These are phyloP conservation scores for Gambusia holbrooki DNA, from an alignment of 2,113 vertebrate genomes.

Conservation along the genomic window DNA sequence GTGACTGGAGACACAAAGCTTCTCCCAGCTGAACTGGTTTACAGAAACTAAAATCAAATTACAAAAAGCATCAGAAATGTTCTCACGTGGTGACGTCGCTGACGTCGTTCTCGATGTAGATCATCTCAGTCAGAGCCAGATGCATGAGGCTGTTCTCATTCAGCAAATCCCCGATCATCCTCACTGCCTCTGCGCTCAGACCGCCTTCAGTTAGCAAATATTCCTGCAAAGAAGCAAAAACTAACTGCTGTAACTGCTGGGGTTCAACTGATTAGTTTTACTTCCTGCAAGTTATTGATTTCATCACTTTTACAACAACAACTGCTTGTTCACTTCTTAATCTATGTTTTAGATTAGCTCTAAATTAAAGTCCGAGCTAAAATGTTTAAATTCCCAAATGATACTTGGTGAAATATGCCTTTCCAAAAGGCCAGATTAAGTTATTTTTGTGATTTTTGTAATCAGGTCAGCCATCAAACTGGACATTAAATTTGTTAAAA, in stretches of 20 bases:
- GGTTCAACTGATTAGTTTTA: background rate
- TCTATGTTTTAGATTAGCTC: background rate
- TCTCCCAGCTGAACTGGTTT: background rate
- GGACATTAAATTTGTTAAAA: background rate
- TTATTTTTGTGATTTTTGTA: background rate
- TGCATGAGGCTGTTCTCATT: conserved; percentile 73
- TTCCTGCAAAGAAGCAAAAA: conserved; percentile 46
- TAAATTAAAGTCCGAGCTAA: too few species aligned
- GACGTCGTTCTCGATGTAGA: conserved; percentile 67
- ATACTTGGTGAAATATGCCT: background rate
- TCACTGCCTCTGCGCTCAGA: conserved; percentile 65
- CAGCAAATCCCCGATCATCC: conserved; percentile 78
- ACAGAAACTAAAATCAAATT: background rate
- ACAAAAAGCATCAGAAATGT: background rate
- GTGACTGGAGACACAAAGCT: background rate
- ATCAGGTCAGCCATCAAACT: background rate
- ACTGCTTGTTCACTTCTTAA: background rate
- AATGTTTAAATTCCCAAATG: background rate
- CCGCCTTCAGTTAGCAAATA: conserved; percentile 63
- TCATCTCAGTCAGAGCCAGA: conserved; percentile 64
- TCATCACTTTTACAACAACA: background rate
- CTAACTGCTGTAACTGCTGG: background rate
- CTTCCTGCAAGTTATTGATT: background rate
- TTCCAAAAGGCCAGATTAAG: background rate
- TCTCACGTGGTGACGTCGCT: conserved; percentile 62